Base-by-base conservation (phyloP, 2,797 vertebrate species). In the Phylloscopus collybita region DNA sequence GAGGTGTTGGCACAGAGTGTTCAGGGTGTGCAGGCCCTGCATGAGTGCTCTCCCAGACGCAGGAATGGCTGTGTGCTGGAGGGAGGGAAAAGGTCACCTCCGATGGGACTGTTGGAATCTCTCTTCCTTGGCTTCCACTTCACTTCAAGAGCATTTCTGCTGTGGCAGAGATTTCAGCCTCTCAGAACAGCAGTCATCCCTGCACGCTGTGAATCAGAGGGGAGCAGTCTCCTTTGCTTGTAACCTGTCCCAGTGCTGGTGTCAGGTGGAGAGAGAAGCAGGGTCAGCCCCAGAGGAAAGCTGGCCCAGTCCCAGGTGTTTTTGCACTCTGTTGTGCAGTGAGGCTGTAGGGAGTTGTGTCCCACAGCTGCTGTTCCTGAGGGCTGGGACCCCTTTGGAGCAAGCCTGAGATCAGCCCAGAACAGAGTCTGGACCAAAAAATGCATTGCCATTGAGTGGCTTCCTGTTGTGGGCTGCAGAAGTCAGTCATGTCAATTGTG, bases 361-460 rank as follows among this genome's bases (percentile, higher is more conserved):
- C 49, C 18, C 45, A 3, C 5, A 11, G n/a, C 32, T 69, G 59
- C 30, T 11, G 1, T 7, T 76, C n/a, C 70, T 56, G 38, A 32
- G 34, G 54, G 26, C 15, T 13, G 36, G 27, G 57, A 6, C 6
- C 5, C 13, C 40, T 83, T 12, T 26, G 56, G 23, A 11, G 23
- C 23, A 9, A 51, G 22, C 44, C 25, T 66, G 42, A 57, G 71
- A 70, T 49, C 20, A 30, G 27, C 40, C 13, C 22, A 49, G 42
- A 65, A 0, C 23, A 29, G 59, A 74, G 10, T 2, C 18, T 44
- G 34, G 32, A 13, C 14, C 12, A 42, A 54, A 64, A 14, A 9
- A 4, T 3, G 3, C 1, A 0, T 36, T 49, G 19, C 7, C 3
- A 1, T 16, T 14, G 26, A 56, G 26, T 16, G 32, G 7, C 12